phyloP scores from a whole-genome alignment of 2,113 vertebrate species.

The Coreoperca whiteheadi region DNA sequence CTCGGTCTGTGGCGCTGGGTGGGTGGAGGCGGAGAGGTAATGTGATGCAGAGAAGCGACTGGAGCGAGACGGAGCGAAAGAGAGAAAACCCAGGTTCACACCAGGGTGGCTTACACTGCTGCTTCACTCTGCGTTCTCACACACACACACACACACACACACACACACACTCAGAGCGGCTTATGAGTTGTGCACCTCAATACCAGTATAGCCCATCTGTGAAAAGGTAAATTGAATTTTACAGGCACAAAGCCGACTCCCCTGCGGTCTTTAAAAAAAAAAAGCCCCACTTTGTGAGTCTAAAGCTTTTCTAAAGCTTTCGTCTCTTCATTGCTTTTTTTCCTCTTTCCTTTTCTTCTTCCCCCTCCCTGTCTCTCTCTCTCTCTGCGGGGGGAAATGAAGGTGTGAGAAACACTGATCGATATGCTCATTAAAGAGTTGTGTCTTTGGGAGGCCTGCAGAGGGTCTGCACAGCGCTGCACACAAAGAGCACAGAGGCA shows the following conservation, averaged over 20 bases:
- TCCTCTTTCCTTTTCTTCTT: constrained; percentile 29
- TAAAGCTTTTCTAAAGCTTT: constrained; percentile 80
- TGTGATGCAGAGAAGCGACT: constrained; percentile 67
- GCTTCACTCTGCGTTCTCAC: constrained; percentile 34
- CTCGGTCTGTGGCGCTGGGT: constrained; percentile 35
- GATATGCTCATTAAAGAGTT: constrained; percentile 77
- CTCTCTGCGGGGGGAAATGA: constrained; percentile 66
- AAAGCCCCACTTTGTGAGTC: constrained; percentile 75
- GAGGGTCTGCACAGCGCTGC: constrained; percentile 47
- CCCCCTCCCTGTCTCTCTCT: constrained; percentile 20
- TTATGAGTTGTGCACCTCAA: constrained; percentile 59
- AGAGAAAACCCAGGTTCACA: constrained; percentile 69
- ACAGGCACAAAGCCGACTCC: constrained; percentile 80
- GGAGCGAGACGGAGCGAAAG: constrained; percentile 62
- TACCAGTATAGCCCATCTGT: constrained; percentile 74
- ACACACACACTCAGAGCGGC: constrained; percentile 53
- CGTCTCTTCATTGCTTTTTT: constrained; percentile 63
- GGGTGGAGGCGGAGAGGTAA: constrained; percentile 64
- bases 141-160: constrained; percentile 28
- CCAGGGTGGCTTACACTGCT: constrained; percentile 62
- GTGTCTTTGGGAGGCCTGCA: constrained; percentile 69
- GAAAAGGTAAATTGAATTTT: constrained; percentile 83
- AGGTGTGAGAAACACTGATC: constrained; percentile 78
- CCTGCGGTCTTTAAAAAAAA: constrained; percentile 73
- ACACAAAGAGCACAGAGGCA: constrained; percentile 53